Conservation (phyloP, 2,113 vertebrate species). For the Takifugu bimaculatus region DNA sequence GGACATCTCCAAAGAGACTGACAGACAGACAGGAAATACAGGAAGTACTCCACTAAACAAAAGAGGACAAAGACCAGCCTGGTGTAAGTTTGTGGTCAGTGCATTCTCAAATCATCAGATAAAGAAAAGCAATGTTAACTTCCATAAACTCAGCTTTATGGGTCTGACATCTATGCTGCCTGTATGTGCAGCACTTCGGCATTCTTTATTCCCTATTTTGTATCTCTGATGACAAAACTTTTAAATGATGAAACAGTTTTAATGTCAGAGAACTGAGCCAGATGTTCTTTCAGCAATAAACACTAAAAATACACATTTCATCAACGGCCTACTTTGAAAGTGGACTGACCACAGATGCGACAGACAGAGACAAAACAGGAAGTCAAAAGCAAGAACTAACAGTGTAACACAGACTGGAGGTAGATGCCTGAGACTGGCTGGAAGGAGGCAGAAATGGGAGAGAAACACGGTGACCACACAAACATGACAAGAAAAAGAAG, state of each 20-base stretch:
- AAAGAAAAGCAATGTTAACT: background rate
- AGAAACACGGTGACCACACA: conserved; percentile 17
- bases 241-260: too few relatives aligned
- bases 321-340: conserved; percentile 31
- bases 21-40: conserved; percentile 12
- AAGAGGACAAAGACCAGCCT: conserved; percentile 10
- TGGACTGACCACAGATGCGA: conserved; percentile 37
- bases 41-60: conserved; percentile 18
- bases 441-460: conserved; percentile 28
- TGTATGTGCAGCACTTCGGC: background rate
- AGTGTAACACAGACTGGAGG: conserved; percentile 20
- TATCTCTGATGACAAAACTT: too few relatives aligned
- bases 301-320: background rate
- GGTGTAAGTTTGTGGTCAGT: conserved; percentile 20
- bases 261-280: background rate
- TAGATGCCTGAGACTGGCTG: conserved; percentile 35
- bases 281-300: background rate
- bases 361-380: conserved; percentile 28
- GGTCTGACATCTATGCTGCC: too few relatives aligned
- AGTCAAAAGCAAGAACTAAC: conserved; percentile 33
- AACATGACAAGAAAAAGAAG: conserved; percentile 13
- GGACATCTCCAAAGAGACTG: conserved; percentile 24
- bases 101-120: conserved; percentile 37
- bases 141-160: background rate
- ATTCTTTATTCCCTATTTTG: too few relatives aligned